phyloP scores from a whole-genome alignment of 2,797 vertebrate genomes.

The Tapera naevia region DNA sequence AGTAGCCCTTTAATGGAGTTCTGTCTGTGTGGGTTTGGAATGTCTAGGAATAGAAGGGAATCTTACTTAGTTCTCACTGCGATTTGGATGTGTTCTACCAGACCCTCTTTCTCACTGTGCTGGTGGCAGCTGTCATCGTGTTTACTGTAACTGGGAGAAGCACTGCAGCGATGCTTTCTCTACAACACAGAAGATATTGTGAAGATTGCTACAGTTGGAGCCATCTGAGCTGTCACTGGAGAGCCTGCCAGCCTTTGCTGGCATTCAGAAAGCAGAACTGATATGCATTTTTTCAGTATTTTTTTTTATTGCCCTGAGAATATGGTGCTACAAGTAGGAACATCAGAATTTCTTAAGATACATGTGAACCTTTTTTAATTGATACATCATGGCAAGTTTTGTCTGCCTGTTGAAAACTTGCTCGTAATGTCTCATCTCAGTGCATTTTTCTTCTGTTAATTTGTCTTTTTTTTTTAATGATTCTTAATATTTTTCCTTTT shows the following conservation, averaged over 20 bases:
- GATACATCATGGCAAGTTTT: not conserved
- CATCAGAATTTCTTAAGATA: not conserved
- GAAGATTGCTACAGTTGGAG: not conserved
- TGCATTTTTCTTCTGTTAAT: not conserved
- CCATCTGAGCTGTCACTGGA: not conserved
- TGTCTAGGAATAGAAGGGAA: not conserved
- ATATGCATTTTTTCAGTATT: rapidly evolving
- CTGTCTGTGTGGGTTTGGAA: not conserved
- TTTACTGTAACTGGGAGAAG: not conserved
- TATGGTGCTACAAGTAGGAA: not conserved
- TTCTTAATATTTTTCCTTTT: not conserved
- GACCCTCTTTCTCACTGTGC: not conserved
- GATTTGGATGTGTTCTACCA: not conserved
- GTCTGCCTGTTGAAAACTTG: not conserved
- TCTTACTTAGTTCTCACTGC: not conserved
- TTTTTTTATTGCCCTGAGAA: not conserved
- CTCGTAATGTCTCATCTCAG: not conserved
- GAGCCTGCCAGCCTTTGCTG: not conserved
- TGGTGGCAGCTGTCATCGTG: not conserved
- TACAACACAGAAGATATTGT: not conserved
- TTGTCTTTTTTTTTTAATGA: rapidly evolving
- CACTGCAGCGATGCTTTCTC: not conserved
- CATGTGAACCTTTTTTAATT: not conserved
- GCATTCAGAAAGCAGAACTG: not conserved
- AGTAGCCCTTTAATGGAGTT: not conserved